Evolutionary conservation across 2,888 invertebrate species (phyloP), one percentile per base, ranked within the genome.

Genomic region (Drosophila subquinaria): DNA sequence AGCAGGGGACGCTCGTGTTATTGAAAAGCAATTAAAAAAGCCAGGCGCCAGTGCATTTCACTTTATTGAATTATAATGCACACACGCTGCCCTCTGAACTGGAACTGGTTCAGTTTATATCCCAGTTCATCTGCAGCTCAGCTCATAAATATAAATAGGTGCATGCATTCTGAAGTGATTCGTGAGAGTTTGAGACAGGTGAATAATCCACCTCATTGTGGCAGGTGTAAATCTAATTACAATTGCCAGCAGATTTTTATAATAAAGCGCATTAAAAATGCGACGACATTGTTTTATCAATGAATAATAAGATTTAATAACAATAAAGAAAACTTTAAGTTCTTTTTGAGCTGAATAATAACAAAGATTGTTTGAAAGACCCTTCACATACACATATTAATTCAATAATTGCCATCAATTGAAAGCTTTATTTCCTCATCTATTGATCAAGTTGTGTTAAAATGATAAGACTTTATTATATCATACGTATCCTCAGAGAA

Each of bases 1-100:
- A 38, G 30, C 3, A 15, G 6, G 11, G 23, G 33, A 17, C 8
- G 48, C n/a, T n/a, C 48, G 50, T 79, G 73, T 89, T 91, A 92
- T 91, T 92, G 92, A 90, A 91, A 91, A 91, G 87, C 92, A 91
- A 91, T 91, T 91, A 91, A 91, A 91, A 90, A 89, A 64, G 69
- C 63, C 78, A 55, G 67, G 68, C 83, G 82, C 84, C 80, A 77
- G 89, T 64, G 73, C 83, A 59, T 73, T 73, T 55, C 67, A 75
- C 78, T 76, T 81, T 79, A 88, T 88, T 90, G 85, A 89, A 89
- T 82, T 89, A 88, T 83, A 81, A 76, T 83, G 69, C 68, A 71
- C 64, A 71, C 64, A 69, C 45, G 50, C 51, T 35, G 27, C 50
- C 27, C 30, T 51, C n/a, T 51, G 23, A 43, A 52, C 38, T 35